Base-by-base conservation (phyloP, 2,888 invertebrate genomes). In the Metallyticus violacea region DNA sequence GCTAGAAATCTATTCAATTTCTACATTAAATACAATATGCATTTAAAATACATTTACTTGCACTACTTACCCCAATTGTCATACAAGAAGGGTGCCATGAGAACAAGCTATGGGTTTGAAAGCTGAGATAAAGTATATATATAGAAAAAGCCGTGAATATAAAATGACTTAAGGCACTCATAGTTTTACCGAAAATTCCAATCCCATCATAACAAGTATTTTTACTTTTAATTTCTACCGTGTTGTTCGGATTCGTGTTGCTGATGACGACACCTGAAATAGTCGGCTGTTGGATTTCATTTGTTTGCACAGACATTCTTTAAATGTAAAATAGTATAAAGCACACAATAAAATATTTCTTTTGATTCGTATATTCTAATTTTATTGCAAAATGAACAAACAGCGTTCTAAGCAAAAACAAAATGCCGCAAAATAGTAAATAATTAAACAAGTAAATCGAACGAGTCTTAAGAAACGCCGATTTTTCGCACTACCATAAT, bases 21-120 rank as follows among this genome's bases (percentile, higher is more conserved):
- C n/a, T n/a, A n/a, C n/a, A n/a, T n/a, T n/a, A n/a, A n/a, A n/a
- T n/a, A n/a, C n/a, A n/a, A n/a, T n/a, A n/a, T n/a, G n/a, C n/a
- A n/a, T n/a, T n/a, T n/a, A n/a, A n/a, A n/a, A n/a, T n/a, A n/a
- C 15, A 1, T 9, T 1, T 62, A 76, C 26, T 77, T 30, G n/a
- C 25, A 26, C 28, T 22, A 86, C 88, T 88, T 81, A 88, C 88
- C 87, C 88, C 88, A 62, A 87, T 79, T 6, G 88, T 87, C 88
- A 88, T 88, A 30, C 86, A 87, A 81, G 85, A 30, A 28, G 88
- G 88, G 85, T 88, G 88, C 88, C 88, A 88, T 77, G 86, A 85
- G 77, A 88, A 88, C 5, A 88, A 29, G 27, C 83, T 83, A 26
- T 84, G 80, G n/a, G 78, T 77, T 83, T 84, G 25, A 79, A 84